Conservation (phyloP, 2,888 invertebrate species). For the Enchytraeus crypticus region DNA sequence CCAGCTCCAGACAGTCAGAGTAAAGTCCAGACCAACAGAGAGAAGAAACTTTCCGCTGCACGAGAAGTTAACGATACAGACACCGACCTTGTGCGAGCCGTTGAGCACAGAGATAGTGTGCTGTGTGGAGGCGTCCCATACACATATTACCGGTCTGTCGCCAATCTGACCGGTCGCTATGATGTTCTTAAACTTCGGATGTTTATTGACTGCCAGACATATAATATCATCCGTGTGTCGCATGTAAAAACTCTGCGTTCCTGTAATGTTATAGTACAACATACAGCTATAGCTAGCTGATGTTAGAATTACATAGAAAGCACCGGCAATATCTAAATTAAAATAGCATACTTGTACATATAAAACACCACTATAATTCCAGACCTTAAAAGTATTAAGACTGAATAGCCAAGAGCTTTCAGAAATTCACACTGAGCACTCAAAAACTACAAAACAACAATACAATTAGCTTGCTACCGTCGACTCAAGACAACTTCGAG, state of each 20-base stretch:
- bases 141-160: constrained; percentile 39
- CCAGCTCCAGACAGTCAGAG: constrained; percentile 47
- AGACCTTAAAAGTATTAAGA: no score
- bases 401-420: no score
- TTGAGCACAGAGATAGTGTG: constrained; percentile 42
- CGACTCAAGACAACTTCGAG: no score
- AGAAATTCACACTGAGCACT: no score
- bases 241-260: constrained; percentile 46
- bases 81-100: constrained; percentile 33
- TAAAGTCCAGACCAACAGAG: constrained; percentile 43
- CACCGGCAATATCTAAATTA: no score
- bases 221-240: constrained; percentile 49
- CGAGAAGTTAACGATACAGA: constrained; percentile 47
- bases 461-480: no score
- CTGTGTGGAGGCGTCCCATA: constrained; percentile 45
- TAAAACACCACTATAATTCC: no score
- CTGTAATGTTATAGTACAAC: constrained; percentile 26
- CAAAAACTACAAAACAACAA: no score
- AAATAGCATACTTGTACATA: no score
- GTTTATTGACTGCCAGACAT: constrained; percentile 45
- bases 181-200: constrained; percentile 44
- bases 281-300: not conserved
- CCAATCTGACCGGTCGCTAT: constrained; percentile 49
- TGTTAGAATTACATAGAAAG: not conserved
- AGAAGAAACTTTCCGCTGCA: constrained; percentile 46